These are phyloP conservation scores for Lucifuga dentata DNA, from an alignment of 2,113 vertebrate genomes.

Conservation along the genomic window DNA sequence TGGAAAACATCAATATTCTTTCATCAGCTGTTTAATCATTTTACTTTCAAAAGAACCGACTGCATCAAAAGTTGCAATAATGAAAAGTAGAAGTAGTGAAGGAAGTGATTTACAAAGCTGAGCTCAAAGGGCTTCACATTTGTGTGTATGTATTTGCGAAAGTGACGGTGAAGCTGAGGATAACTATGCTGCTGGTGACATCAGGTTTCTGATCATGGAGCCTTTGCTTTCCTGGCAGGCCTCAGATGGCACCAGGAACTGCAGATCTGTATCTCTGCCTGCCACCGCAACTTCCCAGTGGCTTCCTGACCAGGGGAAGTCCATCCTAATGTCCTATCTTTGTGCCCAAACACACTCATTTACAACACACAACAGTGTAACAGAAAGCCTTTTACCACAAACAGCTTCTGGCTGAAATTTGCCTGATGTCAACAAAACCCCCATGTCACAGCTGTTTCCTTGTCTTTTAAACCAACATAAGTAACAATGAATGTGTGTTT, in stretches of 20 bases:
- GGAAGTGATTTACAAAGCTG: too few relatives aligned
- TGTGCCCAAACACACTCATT: conserved; percentile 13
- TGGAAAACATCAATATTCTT: too few relatives aligned
- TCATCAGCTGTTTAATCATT: too few relatives aligned
- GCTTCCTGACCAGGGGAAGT: conserved; percentile 37
- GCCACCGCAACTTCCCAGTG: conserved; percentile 5
- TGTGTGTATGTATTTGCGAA: background rate
- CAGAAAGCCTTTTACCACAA: background rate
- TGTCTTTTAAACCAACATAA: conserved; percentile 2
- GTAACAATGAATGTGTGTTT: background rate
- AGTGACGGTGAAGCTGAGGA: background rate
- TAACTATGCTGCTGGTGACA: background rate
- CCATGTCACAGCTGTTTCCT: background rate
- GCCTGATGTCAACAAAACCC: background rate
- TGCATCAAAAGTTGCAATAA: too few relatives aligned
- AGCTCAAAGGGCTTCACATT: too few relatives aligned
- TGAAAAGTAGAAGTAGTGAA: too few relatives aligned
- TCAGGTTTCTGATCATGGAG: background rate
- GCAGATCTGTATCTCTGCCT: conserved; percentile 42
- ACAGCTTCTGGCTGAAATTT: background rate
- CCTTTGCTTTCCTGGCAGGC: conserved; percentile 39
- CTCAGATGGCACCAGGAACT: conserved; percentile 30
- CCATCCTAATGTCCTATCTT: conserved; percentile 25
- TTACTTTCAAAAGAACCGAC: too few relatives aligned
- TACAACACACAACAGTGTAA: background rate